Base-by-base conservation (phyloP, 2,797 vertebrate species). In the Mus minutoides region DNA sequence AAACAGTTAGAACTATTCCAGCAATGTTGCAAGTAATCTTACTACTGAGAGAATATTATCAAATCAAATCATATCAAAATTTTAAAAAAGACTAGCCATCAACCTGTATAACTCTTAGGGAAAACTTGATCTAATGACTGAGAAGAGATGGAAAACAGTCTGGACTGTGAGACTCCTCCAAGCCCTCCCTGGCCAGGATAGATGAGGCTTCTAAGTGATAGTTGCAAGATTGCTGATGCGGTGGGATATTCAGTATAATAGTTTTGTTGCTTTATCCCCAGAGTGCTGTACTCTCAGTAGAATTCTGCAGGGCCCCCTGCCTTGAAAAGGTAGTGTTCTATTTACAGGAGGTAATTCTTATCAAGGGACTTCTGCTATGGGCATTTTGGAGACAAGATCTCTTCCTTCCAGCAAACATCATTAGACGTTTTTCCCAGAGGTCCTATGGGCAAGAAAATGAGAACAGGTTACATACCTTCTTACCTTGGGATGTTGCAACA, bases 381-480 rank as follows among this genome's bases (percentile, higher is more conserved):
- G 60, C 77, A 88, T 89, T 96, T 92, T 40, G n/a, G 49, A 95
- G 37, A 80, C 24, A 78, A 96, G 67, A 0, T n/a, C 24, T 94
- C 56, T 93, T 83, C 88, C 88, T 90, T 91, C 40, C 14, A 82
- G 82, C 52, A 95, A 76, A 88, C 16, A 77, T 79, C 73, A 95
- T 97, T 96, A 92, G 56, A 79, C 60, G 69, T n/a, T 85, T 96
- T 88, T 88, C 46, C 79, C 73, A 83, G 40, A 96, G 56, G 29
- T 93, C 37, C 60, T 86, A 6, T 89, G 73, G 88, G 69, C 8
- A 82, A 92, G 60, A 88, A 89, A 95, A 90, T 75, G 58, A 85
- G 56, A 71, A 31, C 91, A 87, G 17, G 52, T 83, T 90, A 54
- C n/a, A 19, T 40, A 24, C 3, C 21, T 80, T 92, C 77, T 73